Evolutionary conservation across 2,888 invertebrate genomes (phyloP), one percentile per base, ranked within the genome.

Genomic region (Chelonus formosanus): DNA sequence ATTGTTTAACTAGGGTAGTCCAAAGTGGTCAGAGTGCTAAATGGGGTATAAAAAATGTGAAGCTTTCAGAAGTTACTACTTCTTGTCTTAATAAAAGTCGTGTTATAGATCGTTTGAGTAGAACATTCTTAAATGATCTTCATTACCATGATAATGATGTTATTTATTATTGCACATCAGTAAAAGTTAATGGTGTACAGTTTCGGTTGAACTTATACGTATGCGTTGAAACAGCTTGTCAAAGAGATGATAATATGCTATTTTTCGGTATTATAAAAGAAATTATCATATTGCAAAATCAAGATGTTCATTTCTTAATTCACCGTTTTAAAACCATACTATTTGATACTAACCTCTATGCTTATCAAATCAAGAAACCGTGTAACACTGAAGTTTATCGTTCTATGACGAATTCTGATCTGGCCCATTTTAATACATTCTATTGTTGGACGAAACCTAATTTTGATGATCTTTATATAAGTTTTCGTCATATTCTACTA

Each of bases 211-310:
- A 20, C 20, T 48, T 48, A 20, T 48, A 2, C n/a, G 20, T 20
- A 48, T 48, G 48, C 4, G n/a, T 48, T 48, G 48, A 48, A n/a
- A 20, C 48, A n/a, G 48, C 48, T 48, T n/a, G n/a, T 20, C n/a
- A 5, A 20, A n/a, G 48, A 20, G 4, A n/a, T 48, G 48, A 48
- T 48, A n/a, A 47, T 47, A 10, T 8, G 20, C 47, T n/a, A n/a
- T n/a, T 47, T n/a, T 47, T 47, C n/a, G 47, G 47, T 10, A 20
- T 47, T 47, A 47, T 47, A n/a, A n/a, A 47, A 10, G 47, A 47
- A 47, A 47, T 47, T 1, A 47, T 47, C 20, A 20, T 47, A 47
- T 3, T 47, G 47, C n/a, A 8, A n/a, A 47, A 47, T n/a, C n/a
- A 4, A 5, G n/a, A 47, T 47, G 47, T 47, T 10, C 20, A 47